Conservation (phyloP, 1,140 invertebrate species). For the Neodiprion fabricii region DNA sequence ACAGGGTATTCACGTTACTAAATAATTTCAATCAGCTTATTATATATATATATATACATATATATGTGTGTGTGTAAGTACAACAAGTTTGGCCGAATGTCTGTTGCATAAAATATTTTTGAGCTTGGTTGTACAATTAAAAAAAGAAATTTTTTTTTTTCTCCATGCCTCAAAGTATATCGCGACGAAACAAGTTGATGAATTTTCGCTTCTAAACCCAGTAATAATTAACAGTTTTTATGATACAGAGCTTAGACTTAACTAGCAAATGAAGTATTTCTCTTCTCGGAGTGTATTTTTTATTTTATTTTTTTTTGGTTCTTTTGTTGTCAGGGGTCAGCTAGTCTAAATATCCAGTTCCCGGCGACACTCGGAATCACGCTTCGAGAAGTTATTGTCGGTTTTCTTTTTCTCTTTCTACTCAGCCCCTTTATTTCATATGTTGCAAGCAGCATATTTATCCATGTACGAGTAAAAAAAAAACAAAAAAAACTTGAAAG, state of each 20-base stretch:
- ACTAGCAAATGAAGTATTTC: neutral
- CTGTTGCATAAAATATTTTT: neutral
- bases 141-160: no score
- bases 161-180: no score
- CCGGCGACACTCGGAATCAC: neutral
- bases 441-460: no score
- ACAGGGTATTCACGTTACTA: neutral
- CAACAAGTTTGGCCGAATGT: neutral
- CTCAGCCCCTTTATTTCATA: no score
- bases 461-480: no score
- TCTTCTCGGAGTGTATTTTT: neutral
- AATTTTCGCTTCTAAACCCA: no score
- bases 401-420: neutral
- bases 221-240: no score
- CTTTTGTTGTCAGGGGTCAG: neutral
- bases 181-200: no score
- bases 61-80: neutral
- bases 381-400: neutral
- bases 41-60: no score
- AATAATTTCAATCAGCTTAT: neutral
- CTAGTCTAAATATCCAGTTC: neutral
- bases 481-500: neutral
- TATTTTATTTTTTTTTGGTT: neutral
- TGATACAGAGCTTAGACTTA: neutral
- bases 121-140: neutral